Percentiles rank a stretch among this genome's conserved stretches.
These are phyloP conservation scores for Tauraco hartlaubi DNA, from an alignment of 2,797 vertebrate genomes.

Conservation along the genomic window DNA sequence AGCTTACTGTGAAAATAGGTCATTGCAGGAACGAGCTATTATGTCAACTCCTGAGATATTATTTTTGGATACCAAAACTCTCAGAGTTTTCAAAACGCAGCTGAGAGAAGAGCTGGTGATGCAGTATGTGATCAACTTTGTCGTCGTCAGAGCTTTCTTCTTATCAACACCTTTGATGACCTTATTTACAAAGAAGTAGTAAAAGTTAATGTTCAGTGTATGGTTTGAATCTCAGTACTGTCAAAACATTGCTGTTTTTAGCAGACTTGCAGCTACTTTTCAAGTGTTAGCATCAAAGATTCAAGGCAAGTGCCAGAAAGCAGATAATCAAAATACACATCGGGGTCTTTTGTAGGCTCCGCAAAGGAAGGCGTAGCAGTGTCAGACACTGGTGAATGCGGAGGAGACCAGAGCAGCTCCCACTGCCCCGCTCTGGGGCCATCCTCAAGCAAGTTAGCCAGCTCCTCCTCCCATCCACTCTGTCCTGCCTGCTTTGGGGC, in stretches of 20 bases:
- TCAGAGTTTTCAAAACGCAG: neutral
- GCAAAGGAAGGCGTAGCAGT: neutral
- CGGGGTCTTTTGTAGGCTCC: neutral
- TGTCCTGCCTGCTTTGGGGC: neutral
- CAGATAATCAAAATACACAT: neutral
- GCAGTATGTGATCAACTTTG: neutral
- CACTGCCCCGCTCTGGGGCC: neutral
- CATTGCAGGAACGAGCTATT: neutral
- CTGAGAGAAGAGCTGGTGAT: neutral
- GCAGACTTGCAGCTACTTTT: neutral
- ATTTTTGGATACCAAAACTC: conserved; percentile 7
- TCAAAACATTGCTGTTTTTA: neutral
- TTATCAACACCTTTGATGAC: neutral
- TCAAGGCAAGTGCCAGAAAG: neutral
- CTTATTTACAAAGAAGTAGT: neutral
- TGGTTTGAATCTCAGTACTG: conserved; percentile 2
- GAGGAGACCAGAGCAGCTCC: neutral
- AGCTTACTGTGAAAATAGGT: neutral
- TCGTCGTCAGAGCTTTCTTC: neutral
- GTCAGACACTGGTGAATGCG: neutral
- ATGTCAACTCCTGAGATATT: neutral
- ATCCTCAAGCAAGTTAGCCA: neutral
- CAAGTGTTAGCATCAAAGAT: neutral
- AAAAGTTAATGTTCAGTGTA: neutral
- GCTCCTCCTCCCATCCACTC: neutral